These are phyloP conservation scores for Amyelois transitella DNA, from an alignment of 1,140 invertebrate genomes.

Conservation along the genomic window DNA sequence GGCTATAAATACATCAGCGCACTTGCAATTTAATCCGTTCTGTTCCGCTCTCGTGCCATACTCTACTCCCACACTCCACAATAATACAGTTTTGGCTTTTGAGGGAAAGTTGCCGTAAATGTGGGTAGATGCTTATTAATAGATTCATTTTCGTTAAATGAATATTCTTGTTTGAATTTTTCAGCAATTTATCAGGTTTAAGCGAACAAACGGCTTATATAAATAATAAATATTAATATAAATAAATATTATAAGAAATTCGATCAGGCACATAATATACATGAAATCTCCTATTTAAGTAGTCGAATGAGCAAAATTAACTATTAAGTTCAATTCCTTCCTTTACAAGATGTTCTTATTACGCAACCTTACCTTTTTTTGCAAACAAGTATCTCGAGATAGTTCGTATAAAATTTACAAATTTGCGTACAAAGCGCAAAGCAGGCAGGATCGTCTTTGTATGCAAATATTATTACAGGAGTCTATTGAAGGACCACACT, in stretches of 20 bases:
- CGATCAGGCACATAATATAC: no score
- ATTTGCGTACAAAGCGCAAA: constrained; percentile 63
- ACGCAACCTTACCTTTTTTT: background rate
- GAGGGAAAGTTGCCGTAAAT: constrained; percentile 42
- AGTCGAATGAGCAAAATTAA: background rate
- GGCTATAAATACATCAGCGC: constrained; percentile 72
- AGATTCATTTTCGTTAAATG: no score
- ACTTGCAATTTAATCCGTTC: constrained; percentile 70
- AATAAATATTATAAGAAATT: no score
- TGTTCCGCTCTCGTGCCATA: constrained; percentile 48
- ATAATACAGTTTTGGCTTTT: constrained; percentile 33
- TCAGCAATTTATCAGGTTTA: no score
- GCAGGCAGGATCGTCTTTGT: constrained; percentile 57
- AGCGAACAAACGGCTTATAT: no score
- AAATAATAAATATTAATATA: no score
- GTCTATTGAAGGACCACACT: constrained; percentile 58
- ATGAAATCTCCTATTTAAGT: no score
- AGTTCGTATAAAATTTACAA: constrained; percentile 54
- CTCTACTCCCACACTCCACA: constrained; percentile 28
- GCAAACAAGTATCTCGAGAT: constrained; percentile 13
- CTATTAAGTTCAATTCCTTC: background rate
- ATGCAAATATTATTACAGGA: constrained; percentile 68
- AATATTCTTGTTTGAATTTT: no score
- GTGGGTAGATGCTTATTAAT: no score
- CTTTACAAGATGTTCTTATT: background rate